Evolutionary conservation across 2,797 vertebrate genomes (phyloP).

Genomic region (Martes flavigula): DNA sequence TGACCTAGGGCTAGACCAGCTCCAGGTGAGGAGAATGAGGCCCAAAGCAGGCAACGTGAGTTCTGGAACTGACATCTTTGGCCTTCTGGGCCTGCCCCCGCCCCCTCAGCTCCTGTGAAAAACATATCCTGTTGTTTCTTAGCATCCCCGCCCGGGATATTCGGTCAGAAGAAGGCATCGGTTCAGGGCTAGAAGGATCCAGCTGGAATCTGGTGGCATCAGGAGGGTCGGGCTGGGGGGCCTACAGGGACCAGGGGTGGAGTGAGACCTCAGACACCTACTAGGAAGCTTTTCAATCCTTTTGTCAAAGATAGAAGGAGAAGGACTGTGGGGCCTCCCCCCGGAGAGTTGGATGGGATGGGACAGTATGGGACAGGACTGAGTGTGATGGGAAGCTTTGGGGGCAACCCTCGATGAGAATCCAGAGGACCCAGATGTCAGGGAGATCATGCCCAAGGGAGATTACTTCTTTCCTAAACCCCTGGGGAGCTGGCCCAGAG

Average conservation of each 20-base stretch:
- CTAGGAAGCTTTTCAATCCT: background rate
- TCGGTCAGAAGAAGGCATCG: background rate
- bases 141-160: background rate
- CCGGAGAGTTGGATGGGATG: background rate
- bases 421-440: background rate
- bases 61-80: background rate
- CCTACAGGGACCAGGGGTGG: background rate
- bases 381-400: background rate
- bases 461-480: background rate
- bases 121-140: background rate
- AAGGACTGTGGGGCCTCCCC: background rate
- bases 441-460: background rate
- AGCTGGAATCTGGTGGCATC: background rate
- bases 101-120: background rate
- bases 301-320: background rate
- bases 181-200: background rate
- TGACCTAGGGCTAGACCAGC: background rate
- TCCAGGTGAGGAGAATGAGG: background rate
- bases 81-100: background rate
- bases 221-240: background rate
- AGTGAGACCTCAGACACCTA: background rate
- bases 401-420: background rate
- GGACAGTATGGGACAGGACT: background rate
- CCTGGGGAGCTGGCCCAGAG: background rate
- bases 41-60: background rate